Evolutionary conservation across 2,797 vertebrate genomes (phyloP).

Genomic region (Hippoglossus hippoglossus): DNA sequence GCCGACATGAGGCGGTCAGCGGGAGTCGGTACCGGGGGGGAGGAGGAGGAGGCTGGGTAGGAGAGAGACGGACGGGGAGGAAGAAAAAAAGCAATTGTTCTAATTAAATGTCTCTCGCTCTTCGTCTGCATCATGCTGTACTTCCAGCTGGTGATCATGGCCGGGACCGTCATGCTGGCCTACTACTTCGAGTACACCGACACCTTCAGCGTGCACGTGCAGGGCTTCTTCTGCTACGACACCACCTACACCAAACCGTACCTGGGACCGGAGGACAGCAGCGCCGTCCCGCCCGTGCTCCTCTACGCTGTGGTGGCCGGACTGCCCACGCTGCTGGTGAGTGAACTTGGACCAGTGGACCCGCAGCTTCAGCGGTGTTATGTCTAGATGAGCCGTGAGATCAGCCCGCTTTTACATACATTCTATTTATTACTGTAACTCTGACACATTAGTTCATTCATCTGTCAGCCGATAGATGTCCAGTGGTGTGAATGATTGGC

Average conservation of each 20-base stretch:
- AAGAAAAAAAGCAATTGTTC: slow-evolving; percentile 26
- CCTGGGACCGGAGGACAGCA: slow-evolving; percentile 94
- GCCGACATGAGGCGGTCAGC: slow-evolving; percentile 65
- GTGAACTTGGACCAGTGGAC: slow-evolving; percentile 55
- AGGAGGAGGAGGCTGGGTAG: slow-evolving; percentile 57
- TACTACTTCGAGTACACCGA: slow-evolving; percentile 99
- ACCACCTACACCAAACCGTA: slow-evolving; percentile 94
- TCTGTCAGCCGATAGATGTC: not conserved
- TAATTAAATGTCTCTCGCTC: slow-evolving; percentile 61
- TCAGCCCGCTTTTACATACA: too few species aligned
- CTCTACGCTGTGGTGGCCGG: slow-evolving; percentile 93
- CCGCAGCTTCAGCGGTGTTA: too few species aligned
- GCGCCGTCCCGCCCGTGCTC: slow-evolving; percentile 92
- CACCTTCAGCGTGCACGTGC: slow-evolving; percentile 96
- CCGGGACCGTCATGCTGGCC: slow-evolving; percentile 97
- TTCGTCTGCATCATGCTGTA: slow-evolving; percentile 86
- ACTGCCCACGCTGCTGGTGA: slow-evolving; percentile 94
- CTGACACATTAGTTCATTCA: not conserved
- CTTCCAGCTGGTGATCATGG: slow-evolving; percentile 98
- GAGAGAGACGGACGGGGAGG: slow-evolving; percentile 12
- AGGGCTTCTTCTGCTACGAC: slow-evolving; percentile 98
- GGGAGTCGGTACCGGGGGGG: slow-evolving; percentile 46
- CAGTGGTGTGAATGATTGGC: not conserved
- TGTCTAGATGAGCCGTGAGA: too few species aligned
- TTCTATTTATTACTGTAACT: not conserved